phyloP scores from a whole-genome alignment of 2,113 vertebrate genomes.

The Regulus satrapa region DNA sequence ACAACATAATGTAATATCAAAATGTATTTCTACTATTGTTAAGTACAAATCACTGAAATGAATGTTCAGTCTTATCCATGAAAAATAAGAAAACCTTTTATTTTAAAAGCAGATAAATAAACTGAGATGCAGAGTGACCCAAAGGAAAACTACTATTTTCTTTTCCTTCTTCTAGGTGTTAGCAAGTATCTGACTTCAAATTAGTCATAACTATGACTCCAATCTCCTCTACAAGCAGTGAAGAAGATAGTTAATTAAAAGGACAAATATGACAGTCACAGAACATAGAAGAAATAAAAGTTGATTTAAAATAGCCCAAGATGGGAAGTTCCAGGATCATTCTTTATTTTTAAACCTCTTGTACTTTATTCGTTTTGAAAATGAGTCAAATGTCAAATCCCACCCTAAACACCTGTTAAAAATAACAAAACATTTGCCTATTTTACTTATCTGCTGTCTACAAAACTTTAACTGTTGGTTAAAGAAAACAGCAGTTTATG shows the following conservation, averaged over 20 bases:
- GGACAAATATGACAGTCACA: not conserved
- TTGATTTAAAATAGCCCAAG: not conserved
- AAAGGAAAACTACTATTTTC: not conserved
- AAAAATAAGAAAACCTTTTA: not conserved
- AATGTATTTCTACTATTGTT: not conserved
- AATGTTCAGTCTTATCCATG: not conserved
- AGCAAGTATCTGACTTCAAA: not conserved
- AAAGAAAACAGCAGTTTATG: not conserved
- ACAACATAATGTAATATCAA: not conserved
- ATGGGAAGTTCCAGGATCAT: not conserved
- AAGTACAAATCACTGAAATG: not conserved
- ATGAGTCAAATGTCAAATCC: not conserved
- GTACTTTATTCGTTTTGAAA: not conserved
- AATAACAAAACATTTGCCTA: not conserved
- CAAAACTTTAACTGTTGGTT: not conserved
- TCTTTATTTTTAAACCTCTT: not conserved
- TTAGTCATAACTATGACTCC: not conserved
- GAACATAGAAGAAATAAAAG: not conserved
- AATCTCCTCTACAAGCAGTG: not conserved
- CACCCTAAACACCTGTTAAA: not conserved
- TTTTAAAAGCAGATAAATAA: not conserved
- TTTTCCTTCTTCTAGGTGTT: not conserved
- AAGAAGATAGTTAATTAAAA: conserved; percentile 10
- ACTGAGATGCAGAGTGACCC: not conserved
- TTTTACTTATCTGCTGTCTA: not conserved